A percentile compares a stretch with the other conserved stretches of the same genome.
Conservation (phyloP, 1,140 invertebrate genomes). For the Drosophila santomea region DNA sequence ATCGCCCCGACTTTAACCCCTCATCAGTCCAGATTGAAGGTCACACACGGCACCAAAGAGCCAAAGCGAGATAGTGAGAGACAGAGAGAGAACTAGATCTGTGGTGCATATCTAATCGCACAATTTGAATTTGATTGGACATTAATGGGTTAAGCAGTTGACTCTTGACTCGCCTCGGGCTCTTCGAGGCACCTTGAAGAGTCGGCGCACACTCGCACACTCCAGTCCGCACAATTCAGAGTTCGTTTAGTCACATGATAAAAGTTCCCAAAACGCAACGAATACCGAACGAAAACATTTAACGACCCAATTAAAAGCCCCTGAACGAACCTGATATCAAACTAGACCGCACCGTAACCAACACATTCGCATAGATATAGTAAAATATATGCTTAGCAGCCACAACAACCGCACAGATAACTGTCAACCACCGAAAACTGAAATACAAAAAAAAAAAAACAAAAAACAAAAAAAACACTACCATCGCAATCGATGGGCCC, state of each 20-base stretch:
- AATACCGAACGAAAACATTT: slow-evolving; percentile 62
- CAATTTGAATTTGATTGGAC: slow-evolving; percentile 74
- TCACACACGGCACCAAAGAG: slow-evolving; percentile 30
- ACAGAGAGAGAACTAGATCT: not conserved
- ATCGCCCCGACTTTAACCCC: slow-evolving; percentile 45
- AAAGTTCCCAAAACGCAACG: slow-evolving; percentile 28
- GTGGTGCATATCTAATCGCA: slow-evolving; percentile 67
- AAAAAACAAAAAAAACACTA: not conserved
- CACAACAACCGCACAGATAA: slow-evolving; percentile 51
- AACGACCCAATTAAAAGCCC: slow-evolving; percentile 81
- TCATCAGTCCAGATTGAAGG: slow-evolving; percentile 54
- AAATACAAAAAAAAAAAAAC: no score
- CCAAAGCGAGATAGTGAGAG: not conserved
- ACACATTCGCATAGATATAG: slow-evolving; percentile 67
- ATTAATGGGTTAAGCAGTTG: slow-evolving; percentile 77
- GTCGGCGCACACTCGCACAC: slow-evolving; percentile 10
- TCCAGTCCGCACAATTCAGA: slow-evolving; percentile 26
- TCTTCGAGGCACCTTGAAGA: slow-evolving; percentile 63
- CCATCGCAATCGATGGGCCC: slow-evolving; percentile 39
- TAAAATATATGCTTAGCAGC: slow-evolving; percentile 68
- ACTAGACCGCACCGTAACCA: slow-evolving; percentile 28
- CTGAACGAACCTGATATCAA: slow-evolving; percentile 73
- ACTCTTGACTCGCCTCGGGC: slow-evolving; percentile 57
- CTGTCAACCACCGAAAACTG: slow-evolving; percentile 35
- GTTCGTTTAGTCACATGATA: slow-evolving; percentile 53